Conservation (phyloP, 2,797 vertebrate genomes). For the Sorex maritimensis region DNA sequence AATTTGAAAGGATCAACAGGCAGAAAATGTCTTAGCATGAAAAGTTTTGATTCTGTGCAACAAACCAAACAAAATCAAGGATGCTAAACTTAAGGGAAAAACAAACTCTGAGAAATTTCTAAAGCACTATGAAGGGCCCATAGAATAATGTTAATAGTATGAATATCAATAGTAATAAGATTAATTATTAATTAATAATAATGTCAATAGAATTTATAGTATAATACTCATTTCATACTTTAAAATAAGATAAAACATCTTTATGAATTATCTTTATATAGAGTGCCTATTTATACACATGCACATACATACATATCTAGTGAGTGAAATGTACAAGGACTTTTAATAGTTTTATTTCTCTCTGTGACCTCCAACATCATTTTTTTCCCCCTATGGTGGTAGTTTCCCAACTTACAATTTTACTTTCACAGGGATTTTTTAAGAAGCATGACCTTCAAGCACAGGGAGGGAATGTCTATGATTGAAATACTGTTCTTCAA, state of each 20-base stretch:
- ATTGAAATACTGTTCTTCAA: constrained; percentile 57
- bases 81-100: constrained; percentile 12
- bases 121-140: neutral
- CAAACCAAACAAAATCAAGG: constrained; percentile 37
- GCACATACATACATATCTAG: neutral
- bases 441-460: constrained; percentile 60
- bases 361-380: neutral
- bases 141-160: neutral
- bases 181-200: neutral
- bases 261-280: neutral
- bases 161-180: no score
- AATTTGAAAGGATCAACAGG: neutral
- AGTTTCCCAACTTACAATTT: constrained; percentile 61
- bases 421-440: constrained; percentile 38
- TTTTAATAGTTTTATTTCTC: constrained; percentile 4
- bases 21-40: neutral
- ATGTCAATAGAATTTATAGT: neutral
- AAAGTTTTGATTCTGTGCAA: neutral
- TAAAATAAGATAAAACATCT: neutral
- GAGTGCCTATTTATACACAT: neutral
- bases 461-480: neutral
- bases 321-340: neutral
- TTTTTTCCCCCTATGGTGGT: neutral
- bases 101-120: constrained; percentile 41
- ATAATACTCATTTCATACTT: constrained; percentile 24